phyloP scores from a whole-genome alignment of 2,113 vertebrate species.

The Chionis minor region DNA sequence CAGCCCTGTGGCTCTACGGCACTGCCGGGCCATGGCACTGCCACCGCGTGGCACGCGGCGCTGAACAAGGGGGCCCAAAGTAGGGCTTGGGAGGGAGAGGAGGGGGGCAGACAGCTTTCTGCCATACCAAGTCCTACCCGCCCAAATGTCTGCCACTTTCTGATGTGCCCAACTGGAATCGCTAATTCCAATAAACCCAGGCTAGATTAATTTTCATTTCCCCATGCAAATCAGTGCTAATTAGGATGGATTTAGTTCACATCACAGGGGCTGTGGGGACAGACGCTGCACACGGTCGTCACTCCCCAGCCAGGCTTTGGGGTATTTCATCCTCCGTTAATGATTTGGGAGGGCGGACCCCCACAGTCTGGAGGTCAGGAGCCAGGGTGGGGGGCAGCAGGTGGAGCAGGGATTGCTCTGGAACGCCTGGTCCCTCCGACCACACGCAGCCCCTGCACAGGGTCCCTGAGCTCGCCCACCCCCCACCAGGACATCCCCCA shows the following conservation, averaged over 20 bases:
- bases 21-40: accelerated
- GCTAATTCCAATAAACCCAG: constrained; percentile 32
- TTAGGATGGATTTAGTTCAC: constrained; percentile 74
- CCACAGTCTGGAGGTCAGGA: neutral
- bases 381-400: neutral
- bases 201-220: constrained; percentile 64
- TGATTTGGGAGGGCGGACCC: neutral
- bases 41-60: neutral
- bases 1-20: accelerated
- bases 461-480: neutral
- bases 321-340: neutral
- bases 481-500: neutral
- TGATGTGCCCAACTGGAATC: constrained; percentile 24
- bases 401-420: neutral
- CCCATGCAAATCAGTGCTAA: constrained; percentile 68
- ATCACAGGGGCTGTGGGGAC: constrained; percentile 52
- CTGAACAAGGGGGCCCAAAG: neutral
- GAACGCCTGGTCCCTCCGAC: neutral
- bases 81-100: neutral
- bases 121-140: neutral
- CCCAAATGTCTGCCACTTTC: neutral
- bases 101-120: neutral
- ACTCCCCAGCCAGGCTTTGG: neutral
- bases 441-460: accelerated
- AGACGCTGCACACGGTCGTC: neutral